Percentiles rank a stretch among this genome's conserved stretches.
phyloP scores from a whole-genome alignment of 2,797 vertebrate species.

The Anableps anableps region DNA sequence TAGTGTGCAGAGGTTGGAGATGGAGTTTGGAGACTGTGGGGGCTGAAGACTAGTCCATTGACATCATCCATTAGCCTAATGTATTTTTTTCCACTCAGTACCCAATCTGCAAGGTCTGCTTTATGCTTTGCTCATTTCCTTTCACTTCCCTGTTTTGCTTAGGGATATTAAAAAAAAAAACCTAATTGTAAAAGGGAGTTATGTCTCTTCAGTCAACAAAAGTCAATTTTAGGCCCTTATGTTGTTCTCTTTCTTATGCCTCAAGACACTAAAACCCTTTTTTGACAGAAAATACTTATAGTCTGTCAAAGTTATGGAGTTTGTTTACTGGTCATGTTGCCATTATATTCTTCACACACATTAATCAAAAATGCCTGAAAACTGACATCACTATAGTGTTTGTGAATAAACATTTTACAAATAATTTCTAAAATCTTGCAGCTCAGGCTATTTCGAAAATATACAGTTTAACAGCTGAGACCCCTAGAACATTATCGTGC shows the following conservation, averaged over 20 bases:
- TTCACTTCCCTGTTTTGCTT: slow-evolving; percentile 45
- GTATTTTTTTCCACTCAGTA: slow-evolving; percentile 60
- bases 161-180: slow-evolving; percentile 39
- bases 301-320: neutral
- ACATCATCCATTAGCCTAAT: slow-evolving; percentile 77
- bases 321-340: neutral
- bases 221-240: neutral
- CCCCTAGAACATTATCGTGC: too few species aligned
- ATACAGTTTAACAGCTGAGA: too few species aligned
- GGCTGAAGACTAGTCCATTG: slow-evolving; percentile 46
- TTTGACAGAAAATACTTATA: neutral
- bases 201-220: slow-evolving; percentile 22
- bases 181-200: slow-evolving; percentile 9
- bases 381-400: neutral
- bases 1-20: slow-evolving; percentile 55
- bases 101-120: slow-evolving; percentile 51
- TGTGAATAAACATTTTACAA: neutral
- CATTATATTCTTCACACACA: neutral
- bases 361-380: neutral
- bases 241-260: neutral
- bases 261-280: neutral
- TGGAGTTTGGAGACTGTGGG: slow-evolving; percentile 46
- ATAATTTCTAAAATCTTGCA: too few species aligned
- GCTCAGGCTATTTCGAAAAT: too few species aligned
- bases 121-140: slow-evolving; percentile 42